Conservation (phyloP, 2,888 invertebrate genomes). For the Tinea trinotella region DNA sequence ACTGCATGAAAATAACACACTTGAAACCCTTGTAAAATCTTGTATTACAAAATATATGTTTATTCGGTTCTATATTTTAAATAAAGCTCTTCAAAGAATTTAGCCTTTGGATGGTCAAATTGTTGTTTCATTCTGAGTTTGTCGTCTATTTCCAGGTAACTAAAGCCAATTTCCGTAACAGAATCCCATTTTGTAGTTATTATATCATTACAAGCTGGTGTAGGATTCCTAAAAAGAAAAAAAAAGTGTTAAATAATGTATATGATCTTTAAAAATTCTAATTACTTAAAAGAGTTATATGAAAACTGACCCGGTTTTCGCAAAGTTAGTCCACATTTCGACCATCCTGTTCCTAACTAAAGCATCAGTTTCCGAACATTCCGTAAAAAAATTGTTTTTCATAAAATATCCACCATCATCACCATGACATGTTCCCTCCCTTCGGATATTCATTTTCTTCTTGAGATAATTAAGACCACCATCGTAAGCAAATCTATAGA, state of each 20-base stretch:
- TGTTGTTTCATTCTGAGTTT: conserved; percentile 42
- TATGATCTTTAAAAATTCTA: neutral
- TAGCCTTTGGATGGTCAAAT: conserved; percentile 39
- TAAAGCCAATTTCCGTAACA: conserved; percentile 29
- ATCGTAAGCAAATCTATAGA: conserved; percentile 72
- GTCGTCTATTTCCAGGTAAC: conserved; percentile 45
- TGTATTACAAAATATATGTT: conserved; percentile 1
- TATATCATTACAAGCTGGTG: conserved; percentile 36
- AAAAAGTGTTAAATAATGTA: too few species aligned
- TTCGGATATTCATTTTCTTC: conserved; percentile 43
- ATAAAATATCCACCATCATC: conserved; percentile 75
- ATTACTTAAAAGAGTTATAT: neutral
- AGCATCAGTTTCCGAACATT: conserved; percentile 38
- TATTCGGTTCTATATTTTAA: conserved; percentile 26
- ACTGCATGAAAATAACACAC: too few species aligned
- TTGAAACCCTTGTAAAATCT: too few species aligned
- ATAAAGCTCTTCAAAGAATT: conserved; percentile 44
- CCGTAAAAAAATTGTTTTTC: conserved; percentile 37
- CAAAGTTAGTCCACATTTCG: conserved; percentile 77
- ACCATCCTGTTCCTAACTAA: conserved; percentile 55
- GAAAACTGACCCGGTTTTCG: conserved; percentile 59
- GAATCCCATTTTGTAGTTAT: conserved; percentile 49
- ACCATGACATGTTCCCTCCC: conserved; percentile 71
- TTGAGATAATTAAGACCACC: conserved; percentile 69
- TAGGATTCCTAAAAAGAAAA: conserved; percentile 44